Evolutionary conservation across 1,140 invertebrate genomes (phyloP).

Genomic region (Meloidogyne exigua): DNA sequence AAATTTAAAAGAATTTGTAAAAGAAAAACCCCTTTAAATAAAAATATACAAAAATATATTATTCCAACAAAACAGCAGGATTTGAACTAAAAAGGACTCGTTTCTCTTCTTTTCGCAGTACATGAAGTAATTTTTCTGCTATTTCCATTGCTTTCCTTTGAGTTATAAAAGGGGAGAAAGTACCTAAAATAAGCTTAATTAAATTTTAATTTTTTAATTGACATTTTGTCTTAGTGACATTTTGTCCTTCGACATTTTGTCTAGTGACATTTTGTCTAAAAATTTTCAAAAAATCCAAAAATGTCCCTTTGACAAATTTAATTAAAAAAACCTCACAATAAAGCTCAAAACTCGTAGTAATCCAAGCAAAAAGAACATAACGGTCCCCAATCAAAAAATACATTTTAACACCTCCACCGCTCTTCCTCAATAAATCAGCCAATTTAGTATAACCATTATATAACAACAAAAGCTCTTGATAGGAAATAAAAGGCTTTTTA

Average conservation of each 20-base stretch:
- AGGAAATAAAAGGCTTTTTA: slow-evolving; percentile 45
- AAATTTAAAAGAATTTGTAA: too few relatives aligned
- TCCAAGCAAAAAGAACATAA: slow-evolving; percentile 48
- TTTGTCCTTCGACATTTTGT: not conserved
- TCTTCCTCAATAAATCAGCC: slow-evolving; percentile 38
- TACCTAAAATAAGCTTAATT: slow-evolving; percentile 15
- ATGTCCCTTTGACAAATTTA: not conserved
- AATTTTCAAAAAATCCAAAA: not conserved
- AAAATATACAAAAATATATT: not conserved
- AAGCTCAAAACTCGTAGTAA: slow-evolving; percentile 44
- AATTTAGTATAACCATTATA: slow-evolving; percentile 49
- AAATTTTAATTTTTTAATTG: not conserved
- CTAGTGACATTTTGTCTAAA: not conserved
- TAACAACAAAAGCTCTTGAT: slow-evolving; percentile 32
- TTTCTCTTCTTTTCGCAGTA: slow-evolving; percentile 47
- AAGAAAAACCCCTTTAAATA: not conserved
- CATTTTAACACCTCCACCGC: slow-evolving; percentile 28
- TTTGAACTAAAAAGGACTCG: slow-evolving; percentile 40
- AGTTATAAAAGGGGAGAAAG: slow-evolving; percentile 46
- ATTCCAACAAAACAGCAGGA: slow-evolving; percentile 33
- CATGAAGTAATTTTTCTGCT: slow-evolving; percentile 39
- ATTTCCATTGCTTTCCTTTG: slow-evolving; percentile 40
- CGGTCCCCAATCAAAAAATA: slow-evolving; percentile 45
- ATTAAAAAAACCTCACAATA: slow-evolving; percentile 24
- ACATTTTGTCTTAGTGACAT: not conserved